phyloP scores from a whole-genome alignment of 2,888 invertebrate genomes.

The Oxyteleia sp. region DNA sequence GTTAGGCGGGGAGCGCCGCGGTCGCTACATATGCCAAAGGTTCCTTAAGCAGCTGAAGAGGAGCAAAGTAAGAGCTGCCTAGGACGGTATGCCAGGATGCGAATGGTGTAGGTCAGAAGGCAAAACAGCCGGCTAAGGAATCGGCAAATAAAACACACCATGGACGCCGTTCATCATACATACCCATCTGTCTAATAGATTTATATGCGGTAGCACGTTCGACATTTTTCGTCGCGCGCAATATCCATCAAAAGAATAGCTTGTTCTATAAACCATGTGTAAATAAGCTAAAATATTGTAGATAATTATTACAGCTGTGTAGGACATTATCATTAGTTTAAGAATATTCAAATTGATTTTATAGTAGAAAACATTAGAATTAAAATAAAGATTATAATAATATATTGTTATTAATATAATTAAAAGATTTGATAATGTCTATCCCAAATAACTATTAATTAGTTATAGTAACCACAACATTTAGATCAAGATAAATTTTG shows the following conservation, averaged over 20 bases:
- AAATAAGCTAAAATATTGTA: too few relatives aligned
- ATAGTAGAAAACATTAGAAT: too few relatives aligned
- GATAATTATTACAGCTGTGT: too few relatives aligned
- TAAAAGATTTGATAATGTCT: too few relatives aligned
- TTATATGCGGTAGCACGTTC: conserved; percentile 71
- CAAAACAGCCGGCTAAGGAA: conserved; percentile 39
- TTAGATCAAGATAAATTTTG: too few relatives aligned
- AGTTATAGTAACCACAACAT: too few relatives aligned
- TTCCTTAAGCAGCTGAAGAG: conserved; percentile 23
- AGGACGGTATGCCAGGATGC: conserved; percentile 33
- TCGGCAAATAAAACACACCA: conserved; percentile 76
- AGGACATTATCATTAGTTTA: too few relatives aligned
- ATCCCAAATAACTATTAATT: too few relatives aligned
- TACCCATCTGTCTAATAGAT: conserved; percentile 76
- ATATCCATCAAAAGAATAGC: conserved; percentile 25
- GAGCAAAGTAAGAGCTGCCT: conserved; percentile 36
- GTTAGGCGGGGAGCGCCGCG: conserved; percentile 81
- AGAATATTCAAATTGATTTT: neutral
- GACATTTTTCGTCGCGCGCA: conserved; percentile 27
- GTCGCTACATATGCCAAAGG: conserved; percentile 51
- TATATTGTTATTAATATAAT: too few relatives aligned
- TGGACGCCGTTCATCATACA: conserved; percentile 58
- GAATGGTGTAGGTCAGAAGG: conserved; percentile 54
- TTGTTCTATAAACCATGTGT: conserved; percentile 8
- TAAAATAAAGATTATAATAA: too few relatives aligned